phyloP scores from a whole-genome alignment of 2,797 vertebrate genomes.

The Lagodon rhomboides region DNA sequence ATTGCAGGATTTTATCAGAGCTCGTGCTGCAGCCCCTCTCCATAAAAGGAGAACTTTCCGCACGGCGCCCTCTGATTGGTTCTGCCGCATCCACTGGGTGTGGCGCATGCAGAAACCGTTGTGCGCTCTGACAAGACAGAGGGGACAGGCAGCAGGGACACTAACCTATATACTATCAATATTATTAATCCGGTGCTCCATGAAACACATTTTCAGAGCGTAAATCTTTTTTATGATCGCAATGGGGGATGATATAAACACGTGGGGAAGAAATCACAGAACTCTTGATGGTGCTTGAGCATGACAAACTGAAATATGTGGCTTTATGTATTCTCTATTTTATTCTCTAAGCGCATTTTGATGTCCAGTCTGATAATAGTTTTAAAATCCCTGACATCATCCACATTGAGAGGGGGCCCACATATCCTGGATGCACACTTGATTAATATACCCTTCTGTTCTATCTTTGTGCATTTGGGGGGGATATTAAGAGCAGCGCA shows the following conservation, averaged over 20 bases:
- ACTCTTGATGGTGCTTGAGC: background rate
- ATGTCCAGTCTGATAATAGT: background rate
- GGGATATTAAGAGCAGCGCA: background rate
- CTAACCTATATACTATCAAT: conserved; percentile 16
- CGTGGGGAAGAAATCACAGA: background rate
- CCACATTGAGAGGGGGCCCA: background rate
- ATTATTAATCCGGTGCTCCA: conserved; percentile 3
- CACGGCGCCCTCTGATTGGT: conserved; percentile 89
- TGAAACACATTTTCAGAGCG: background rate
- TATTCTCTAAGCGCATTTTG: background rate
- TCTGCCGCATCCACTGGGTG: conserved; percentile 79
- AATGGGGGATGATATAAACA: background rate
- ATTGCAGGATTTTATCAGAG: conserved; percentile 85
- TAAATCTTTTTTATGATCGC: background rate
- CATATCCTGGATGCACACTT: background rate
- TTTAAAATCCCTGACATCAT: conserved; percentile 3
- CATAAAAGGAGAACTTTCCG: conserved; percentile 98
- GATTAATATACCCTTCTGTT: background rate
- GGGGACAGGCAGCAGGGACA: conserved; percentile 10
- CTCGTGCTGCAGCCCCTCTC: conserved; percentile 87
- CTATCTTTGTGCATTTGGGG: background rate
- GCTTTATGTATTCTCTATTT: background rate
- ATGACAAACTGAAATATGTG: background rate
- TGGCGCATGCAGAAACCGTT: conserved; percentile 79
- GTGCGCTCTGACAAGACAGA: conserved; percentile 40